Percentiles rank a stretch among this genome's conserved stretches.
phyloP scores from a whole-genome alignment of 2,113 vertebrate species.

The Hucho hucho region DNA sequence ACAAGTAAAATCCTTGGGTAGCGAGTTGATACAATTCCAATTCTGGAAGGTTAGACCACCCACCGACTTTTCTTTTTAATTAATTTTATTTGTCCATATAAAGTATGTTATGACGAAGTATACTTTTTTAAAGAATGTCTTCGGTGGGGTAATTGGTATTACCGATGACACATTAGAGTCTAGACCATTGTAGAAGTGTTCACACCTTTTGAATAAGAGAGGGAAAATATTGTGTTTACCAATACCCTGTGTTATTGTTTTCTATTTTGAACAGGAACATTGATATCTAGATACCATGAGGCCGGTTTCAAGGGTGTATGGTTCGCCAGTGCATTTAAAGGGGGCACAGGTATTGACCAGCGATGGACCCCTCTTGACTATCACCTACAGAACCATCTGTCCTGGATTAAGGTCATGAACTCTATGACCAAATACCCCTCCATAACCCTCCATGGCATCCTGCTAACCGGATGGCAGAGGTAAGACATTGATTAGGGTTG shows the following conservation, averaged over 20 bases:
- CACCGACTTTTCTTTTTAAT: too few relatives aligned
- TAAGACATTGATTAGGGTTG: slow-evolving; percentile 16
- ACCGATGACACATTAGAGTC: too few relatives aligned
- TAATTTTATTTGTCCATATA: too few relatives aligned
- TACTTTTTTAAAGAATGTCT: too few relatives aligned
- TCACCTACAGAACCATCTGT: slow-evolving; percentile 76
- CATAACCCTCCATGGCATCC: slow-evolving; percentile 64
- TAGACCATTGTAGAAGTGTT: too few relatives aligned
- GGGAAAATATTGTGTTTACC: too few relatives aligned
- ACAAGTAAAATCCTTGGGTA: too few relatives aligned
- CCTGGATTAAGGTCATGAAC: slow-evolving; percentile 72
- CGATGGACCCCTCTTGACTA: slow-evolving; percentile 66
- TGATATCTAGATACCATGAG: slow-evolving; percentile 68
- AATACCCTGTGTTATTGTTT: not conserved
- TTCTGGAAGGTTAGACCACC: too few relatives aligned
- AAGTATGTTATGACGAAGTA: too few relatives aligned
- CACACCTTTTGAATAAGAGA: too few relatives aligned
- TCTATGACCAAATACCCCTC: slow-evolving; percentile 55
- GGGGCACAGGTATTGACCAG: slow-evolving; percentile 64
- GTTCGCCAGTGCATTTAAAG: slow-evolving; percentile 83
- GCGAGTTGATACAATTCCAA: too few relatives aligned
- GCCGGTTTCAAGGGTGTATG: slow-evolving; percentile 70
- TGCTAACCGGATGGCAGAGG: slow-evolving; percentile 82
- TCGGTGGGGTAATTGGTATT: too few relatives aligned
- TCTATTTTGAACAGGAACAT: slow-evolving; percentile 45